A percentile compares a stretch with the other conserved stretches of the same genome.
phyloP scores from a whole-genome alignment of 2,797 vertebrate genomes.

The Liasis olivaceus region DNA sequence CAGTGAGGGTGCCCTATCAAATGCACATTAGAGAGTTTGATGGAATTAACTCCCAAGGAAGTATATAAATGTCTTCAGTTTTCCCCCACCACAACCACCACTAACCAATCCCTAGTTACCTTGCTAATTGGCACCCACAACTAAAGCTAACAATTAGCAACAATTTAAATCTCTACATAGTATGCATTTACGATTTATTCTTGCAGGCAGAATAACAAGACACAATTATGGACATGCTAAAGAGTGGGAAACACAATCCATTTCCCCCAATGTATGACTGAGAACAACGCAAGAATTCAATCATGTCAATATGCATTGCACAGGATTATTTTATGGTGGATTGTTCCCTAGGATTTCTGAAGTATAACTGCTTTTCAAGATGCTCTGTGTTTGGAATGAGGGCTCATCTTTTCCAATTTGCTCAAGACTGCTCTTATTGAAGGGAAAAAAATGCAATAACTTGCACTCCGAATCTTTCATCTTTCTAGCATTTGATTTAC shows the following conservation, averaged over 20 bases:
- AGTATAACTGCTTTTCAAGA: constrained; percentile 28
- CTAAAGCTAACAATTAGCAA: constrained; percentile 35
- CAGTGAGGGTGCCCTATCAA: background rate
- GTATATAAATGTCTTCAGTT: constrained; percentile 19
- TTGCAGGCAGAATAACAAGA: constrained; percentile 2
- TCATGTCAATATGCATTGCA: background rate
- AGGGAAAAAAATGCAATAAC: constrained; percentile 46
- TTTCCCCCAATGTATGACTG: background rate
- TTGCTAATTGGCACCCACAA: constrained; percentile 17
- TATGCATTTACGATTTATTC: constrained; percentile 10
- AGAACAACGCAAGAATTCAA: background rate
- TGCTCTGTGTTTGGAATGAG: constrained; percentile 19
- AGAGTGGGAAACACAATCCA: background rate
- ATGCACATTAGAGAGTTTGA: background rate
- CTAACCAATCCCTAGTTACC: constrained; percentile 38
- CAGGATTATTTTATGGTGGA: background rate
- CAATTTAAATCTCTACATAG: constrained; percentile 32
- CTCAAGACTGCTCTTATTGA: constrained; percentile 34
- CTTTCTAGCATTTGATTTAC: constrained; percentile 64
- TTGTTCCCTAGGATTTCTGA: constrained; percentile 16
- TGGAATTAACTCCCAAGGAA: background rate
- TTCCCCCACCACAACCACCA: background rate
- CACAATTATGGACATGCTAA: background rate
- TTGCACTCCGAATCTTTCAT: constrained; percentile 52
- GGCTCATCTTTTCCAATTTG: constrained; percentile 1